Percentiles rank a stretch among this genome's conserved stretches.
Conservation (phyloP, 37 sponge, comb jelly and placozoan genomes). For the Beroe forskalii region DNA sequence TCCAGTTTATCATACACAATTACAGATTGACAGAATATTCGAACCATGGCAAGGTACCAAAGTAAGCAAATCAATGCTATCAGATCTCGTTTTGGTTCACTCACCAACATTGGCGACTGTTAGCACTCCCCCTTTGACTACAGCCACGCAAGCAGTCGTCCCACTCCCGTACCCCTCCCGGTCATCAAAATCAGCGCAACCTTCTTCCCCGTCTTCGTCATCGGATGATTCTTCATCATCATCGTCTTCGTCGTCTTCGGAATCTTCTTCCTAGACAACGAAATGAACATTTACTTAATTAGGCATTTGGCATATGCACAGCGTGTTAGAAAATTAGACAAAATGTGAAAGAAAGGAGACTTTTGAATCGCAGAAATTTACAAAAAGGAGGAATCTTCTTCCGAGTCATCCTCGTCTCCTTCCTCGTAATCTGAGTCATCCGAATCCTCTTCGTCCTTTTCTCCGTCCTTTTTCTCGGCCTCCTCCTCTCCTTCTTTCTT, state of each 20-base stretch:
- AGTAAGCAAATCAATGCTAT: too few species aligned
- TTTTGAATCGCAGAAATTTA: too few species aligned
- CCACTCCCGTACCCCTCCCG: slow-evolving; percentile 76
- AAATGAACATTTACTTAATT: too few species aligned
- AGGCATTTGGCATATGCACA: too few species aligned
- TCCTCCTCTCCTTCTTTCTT: neutral
- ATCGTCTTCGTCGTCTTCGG: neutral
- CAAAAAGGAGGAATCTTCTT: too few species aligned
- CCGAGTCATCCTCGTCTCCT: slow-evolving; percentile 50
- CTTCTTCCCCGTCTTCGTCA: slow-evolving; percentile 44
- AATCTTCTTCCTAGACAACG: neutral
- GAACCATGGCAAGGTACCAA: too few species aligned
- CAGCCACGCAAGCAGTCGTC: slow-evolving; percentile 81
- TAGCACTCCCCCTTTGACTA: slow-evolving; percentile 69
- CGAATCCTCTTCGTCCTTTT: slow-evolving; percentile 29
- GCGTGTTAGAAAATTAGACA: too few species aligned
- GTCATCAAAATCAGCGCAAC: neutral
- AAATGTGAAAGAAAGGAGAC: too few species aligned
- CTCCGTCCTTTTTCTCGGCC: neutral
- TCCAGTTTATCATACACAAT: too few species aligned
- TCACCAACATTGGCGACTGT: slow-evolving; percentile 83
- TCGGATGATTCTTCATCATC: neutral
- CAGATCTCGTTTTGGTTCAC: too few species aligned
- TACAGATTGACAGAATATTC: too few species aligned
- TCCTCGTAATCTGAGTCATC: slow-evolving; percentile 8